Conservation (phyloP, 2,888 invertebrate genomes). For the Cacoxenus indagator region DNA sequence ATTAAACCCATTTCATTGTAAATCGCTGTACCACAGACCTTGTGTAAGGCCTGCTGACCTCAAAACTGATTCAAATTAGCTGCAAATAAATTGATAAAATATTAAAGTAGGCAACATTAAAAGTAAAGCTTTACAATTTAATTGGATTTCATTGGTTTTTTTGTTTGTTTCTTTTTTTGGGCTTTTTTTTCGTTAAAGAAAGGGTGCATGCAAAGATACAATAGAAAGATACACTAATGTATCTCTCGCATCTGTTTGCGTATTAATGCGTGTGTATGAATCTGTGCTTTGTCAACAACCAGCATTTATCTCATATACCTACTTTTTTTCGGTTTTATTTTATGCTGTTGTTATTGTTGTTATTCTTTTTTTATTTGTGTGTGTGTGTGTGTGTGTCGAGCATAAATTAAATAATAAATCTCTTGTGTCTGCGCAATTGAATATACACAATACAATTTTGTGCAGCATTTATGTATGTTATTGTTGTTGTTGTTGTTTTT, state of each 20-base stretch:
- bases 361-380: constrained; percentile 31
- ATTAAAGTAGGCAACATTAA: no score
- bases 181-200: no score
- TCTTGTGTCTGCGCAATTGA: constrained; percentile 55
- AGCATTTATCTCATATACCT: constrained; percentile 20
- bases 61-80: no score
- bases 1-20: no score
- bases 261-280: not conserved
- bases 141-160: no score
- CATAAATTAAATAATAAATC: constrained; percentile 68
- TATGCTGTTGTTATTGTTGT: constrained; percentile 31
- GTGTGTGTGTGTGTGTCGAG: constrained; percentile 43
- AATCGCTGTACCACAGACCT: no score
- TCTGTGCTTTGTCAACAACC: not conserved
- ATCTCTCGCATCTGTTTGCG: not conserved
- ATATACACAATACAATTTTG: constrained; percentile 29
- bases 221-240: not conserved
- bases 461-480: constrained; percentile 49
- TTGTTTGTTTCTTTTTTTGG: no score
- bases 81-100: no score
- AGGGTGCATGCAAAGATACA: not conserved
- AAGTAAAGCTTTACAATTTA: no score
- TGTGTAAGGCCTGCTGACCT: no score
- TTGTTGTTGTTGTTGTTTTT: constrained; percentile 29
- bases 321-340: constrained; percentile 6